Percentiles rank a stretch among this genome's conserved stretches.
Conservation (phyloP, 1,140 invertebrate species). For the Whitmania pigra region DNA sequence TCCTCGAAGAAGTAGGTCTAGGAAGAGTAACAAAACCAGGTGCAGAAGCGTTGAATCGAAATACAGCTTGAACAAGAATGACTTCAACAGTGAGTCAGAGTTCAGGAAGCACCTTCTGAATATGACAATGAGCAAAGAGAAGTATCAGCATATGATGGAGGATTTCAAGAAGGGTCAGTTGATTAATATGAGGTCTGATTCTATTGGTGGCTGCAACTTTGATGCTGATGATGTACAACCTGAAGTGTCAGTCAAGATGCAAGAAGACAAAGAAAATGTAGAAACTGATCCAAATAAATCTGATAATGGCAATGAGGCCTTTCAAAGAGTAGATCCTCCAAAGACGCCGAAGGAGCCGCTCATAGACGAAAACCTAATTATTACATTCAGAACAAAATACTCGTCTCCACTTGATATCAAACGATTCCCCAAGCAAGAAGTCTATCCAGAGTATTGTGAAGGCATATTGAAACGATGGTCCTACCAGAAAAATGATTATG, state of each 20-base stretch:
- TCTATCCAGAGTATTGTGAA: constrained; percentile 10
- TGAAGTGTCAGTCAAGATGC: neutral
- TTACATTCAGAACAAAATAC: constrained; percentile 8
- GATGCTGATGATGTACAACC: neutral
- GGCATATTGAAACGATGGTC: neutral
- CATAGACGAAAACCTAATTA: neutral
- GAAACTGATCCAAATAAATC: neutral
- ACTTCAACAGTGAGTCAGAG: constrained; percentile 12
- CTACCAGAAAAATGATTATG: constrained; percentile 20
- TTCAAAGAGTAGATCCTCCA: neutral
- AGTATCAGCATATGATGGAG: constrained; percentile 14
- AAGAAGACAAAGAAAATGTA: constrained; percentile 15
- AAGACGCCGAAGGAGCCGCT: neutral
- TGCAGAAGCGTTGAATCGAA: neutral
- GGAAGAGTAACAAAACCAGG: neutral
- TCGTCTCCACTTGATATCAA: constrained; percentile 4
- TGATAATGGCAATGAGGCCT: neutral
- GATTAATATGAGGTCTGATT: constrained; percentile 2
- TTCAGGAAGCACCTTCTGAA: constrained; percentile 16
- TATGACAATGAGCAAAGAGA: constrained; percentile 19
- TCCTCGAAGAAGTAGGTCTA: no score
- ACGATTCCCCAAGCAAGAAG: neutral
- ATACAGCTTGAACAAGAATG: constrained; percentile 13
- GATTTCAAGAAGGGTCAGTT: constrained; percentile 12
- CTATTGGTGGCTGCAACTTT: neutral